phyloP scores from a whole-genome alignment of 2,797 vertebrate genomes.

The Catamblyrhynchus diadema region DNA sequence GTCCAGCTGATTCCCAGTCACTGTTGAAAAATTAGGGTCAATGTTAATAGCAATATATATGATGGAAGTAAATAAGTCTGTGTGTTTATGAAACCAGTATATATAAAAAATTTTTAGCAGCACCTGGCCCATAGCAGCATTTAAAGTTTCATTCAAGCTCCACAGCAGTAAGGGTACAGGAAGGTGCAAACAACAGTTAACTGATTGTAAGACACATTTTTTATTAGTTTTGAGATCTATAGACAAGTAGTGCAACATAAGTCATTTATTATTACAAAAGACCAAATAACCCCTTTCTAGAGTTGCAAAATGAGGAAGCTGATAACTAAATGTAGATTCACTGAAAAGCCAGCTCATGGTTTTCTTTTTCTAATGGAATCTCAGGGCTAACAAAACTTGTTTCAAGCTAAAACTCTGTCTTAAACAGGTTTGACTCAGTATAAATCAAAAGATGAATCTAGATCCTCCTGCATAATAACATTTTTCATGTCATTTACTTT shows the following conservation, averaged over 20 bases:
- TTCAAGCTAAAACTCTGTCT: background rate
- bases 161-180: background rate
- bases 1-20: background rate
- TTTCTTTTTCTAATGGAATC: background rate
- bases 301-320: background rate
- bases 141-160: background rate
- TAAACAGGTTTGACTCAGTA: background rate
- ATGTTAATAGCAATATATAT: background rate
- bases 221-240: background rate
- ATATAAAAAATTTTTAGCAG: background rate
- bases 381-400: background rate
- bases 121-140: background rate
- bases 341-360: background rate
- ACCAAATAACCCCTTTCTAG: background rate
- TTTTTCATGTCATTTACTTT: background rate
- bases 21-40: background rate
- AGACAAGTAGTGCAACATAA: background rate
- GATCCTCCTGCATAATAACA: background rate
- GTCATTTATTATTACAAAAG: background rate
- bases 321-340: background rate
- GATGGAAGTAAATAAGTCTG: background rate
- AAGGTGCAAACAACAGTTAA: background rate
- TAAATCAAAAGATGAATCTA: constrained; percentile 32
- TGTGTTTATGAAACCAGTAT: background rate
- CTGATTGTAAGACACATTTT: background rate